These are phyloP conservation scores for Cariama cristata DNA, from an alignment of 2,113 vertebrate genomes.

Conservation along the genomic window DNA sequence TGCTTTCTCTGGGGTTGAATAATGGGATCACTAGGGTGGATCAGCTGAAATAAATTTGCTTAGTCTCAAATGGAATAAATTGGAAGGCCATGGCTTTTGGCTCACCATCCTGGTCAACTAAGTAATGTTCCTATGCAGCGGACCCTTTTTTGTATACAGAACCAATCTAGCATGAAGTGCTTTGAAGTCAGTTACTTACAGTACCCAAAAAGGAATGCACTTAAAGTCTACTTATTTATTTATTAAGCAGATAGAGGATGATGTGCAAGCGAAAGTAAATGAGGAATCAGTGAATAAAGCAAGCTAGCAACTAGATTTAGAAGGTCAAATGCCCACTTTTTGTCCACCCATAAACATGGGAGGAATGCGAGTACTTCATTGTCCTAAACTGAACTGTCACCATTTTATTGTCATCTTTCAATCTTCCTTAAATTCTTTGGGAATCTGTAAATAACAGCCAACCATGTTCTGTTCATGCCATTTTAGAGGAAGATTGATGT, in stretches of 20 bases:
- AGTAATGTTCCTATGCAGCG: neutral
- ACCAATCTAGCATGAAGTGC: neutral
- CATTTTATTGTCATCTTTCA: constrained; percentile 34
- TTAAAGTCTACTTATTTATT: constrained; percentile 19
- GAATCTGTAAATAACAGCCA: constrained; percentile 19
- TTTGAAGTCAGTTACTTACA: neutral
- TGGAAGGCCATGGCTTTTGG: neutral
- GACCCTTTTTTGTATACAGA: neutral
- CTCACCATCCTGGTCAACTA: neutral
- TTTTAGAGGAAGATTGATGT: constrained; percentile 32
- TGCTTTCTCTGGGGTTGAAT: neutral
- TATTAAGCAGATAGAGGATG: neutral
- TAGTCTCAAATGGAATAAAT: neutral
- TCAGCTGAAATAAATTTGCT: neutral
- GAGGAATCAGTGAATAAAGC: neutral
- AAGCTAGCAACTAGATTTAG: neutral
- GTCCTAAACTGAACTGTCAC: neutral
- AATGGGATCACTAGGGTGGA: neutral
- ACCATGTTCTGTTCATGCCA: neutral
- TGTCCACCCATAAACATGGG: neutral
- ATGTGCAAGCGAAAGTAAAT: neutral
- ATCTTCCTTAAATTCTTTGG: constrained; percentile 16
- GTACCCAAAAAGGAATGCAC: neutral
- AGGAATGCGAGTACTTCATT: neutral
- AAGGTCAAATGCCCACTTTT: neutral